phyloP scores from a whole-genome alignment of 2,797 vertebrate species.

The Enteromius anoplus region DNA sequence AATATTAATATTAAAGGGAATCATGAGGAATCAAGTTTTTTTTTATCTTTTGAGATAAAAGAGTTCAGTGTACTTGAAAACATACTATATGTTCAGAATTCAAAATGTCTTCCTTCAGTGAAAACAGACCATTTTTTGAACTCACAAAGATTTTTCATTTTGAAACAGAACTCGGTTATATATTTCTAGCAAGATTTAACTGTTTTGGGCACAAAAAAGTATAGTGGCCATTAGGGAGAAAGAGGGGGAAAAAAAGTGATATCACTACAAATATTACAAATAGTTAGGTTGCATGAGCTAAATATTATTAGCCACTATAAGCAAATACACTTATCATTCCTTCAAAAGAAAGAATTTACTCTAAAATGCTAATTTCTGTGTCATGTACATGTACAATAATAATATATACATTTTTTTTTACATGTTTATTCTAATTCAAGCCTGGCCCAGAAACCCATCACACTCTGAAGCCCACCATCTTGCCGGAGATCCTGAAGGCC shows the following conservation, averaged over 20 bases:
- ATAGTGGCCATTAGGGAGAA: not conserved
- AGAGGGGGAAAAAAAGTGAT: not conserved
- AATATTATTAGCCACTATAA: not conserved
- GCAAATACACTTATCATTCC: not conserved
- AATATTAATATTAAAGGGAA: conserved; percentile 1
- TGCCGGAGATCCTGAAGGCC: conserved; percentile 78
- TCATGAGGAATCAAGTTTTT: not conserved
- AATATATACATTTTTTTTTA: not conserved
- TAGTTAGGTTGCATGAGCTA: not conserved
- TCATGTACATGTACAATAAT: not conserved
- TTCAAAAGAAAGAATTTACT: not conserved
- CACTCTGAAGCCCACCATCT: conserved; percentile 81
- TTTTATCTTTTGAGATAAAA: conserved; percentile 21
- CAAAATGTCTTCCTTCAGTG: not conserved
- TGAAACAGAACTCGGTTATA: not conserved
- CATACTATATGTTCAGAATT: not conserved
- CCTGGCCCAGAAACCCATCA: conserved; percentile 64
- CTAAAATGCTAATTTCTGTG: not conserved
- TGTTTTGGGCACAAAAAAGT: not conserved
- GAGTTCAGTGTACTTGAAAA: not conserved
- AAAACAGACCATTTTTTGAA: not conserved
- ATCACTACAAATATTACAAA: not conserved
- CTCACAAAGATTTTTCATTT: not conserved
- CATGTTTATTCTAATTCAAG: conserved; percentile 60
- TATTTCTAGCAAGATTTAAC: not conserved